Conservation (phyloP, 2,113 vertebrate genomes). For the Seriola quinqueradiata region DNA sequence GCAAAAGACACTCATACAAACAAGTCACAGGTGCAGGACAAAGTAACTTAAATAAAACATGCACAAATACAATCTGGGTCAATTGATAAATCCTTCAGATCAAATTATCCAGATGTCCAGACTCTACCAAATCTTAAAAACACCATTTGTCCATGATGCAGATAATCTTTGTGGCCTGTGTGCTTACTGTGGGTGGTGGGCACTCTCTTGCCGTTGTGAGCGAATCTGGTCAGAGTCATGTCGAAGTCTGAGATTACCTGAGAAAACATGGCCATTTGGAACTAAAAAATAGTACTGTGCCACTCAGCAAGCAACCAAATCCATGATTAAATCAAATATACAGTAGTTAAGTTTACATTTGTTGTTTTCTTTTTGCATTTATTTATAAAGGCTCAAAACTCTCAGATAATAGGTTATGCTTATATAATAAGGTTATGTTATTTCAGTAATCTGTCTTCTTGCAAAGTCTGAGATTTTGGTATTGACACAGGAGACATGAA, state of each 20-base stretch:
- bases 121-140: neutral
- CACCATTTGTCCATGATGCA: neutral
- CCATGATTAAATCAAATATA: neutral
- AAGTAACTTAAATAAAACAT: neutral
- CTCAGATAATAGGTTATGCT: too few relatives aligned
- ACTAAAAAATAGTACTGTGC: neutral
- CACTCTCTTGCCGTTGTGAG: conserved; percentile 86
- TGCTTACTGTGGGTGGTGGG: conserved; percentile 93
- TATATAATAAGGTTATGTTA: too few relatives aligned
- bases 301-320: neutral
- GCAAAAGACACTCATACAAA: neutral
- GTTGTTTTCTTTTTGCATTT: too few relatives aligned
- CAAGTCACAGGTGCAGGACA: neutral
- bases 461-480: too few relatives aligned
- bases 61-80: neutral
- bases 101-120: neutral
- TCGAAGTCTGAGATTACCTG: conserved; percentile 95
- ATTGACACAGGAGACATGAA: too few relatives aligned
- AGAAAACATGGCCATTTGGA: conserved; percentile 25
- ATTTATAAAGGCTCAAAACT: too few relatives aligned
- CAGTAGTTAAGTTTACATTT: too few relatives aligned
- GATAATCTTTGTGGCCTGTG: neutral
- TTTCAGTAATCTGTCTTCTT: too few relatives aligned
- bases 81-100: neutral
- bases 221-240: conserved; percentile 92